Evolutionary conservation across 2,113 vertebrate species (phyloP), one percentile per base, ranked within the genome.

Genomic region (Laticauda colubrina): DNA sequence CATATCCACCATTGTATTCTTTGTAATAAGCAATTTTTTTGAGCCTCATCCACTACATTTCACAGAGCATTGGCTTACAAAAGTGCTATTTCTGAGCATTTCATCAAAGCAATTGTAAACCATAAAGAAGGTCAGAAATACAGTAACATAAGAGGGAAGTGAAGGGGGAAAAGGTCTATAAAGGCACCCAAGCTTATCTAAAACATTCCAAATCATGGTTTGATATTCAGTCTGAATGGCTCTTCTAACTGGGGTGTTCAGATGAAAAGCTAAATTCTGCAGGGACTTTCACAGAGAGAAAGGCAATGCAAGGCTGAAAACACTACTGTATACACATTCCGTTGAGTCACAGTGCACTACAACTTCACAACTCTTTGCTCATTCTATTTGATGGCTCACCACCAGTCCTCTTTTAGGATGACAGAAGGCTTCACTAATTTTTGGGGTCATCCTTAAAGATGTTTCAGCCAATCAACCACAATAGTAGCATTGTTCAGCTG

Each of bases 231-330:
- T 55, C 51, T n/a, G 51, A 54, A 34, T 87, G 51, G 20, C 4
- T 43, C 34, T 24, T 0, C 0, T 43, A 85, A 85, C 57, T 57
- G 34, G 34, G 29, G 8, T 0, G 3, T 45, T 87, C 61, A 75
- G 89, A 29, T 5, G 29, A n/a, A 93, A 85, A 56, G 91, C 3
- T 57, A 24, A 18, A 4, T 61, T 91, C n/a, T 11, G 15, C 90
- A 59, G 14, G 39, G 39, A 91, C 18, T 43, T 39, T 59, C n/a
- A 24, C 21, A 59, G 2, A 11, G 14, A 87, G 55, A n/a, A 11
- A 51, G 43, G 90, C 90, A 59, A 61, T 24, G 43, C 8, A 91
- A 48, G 39, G 34, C n/a, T 51, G 9, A 45, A 91, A 20, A 57
- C 15, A 29, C 43, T 51, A 61, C 9, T 26, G 59, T 11, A 34